Evolutionary conservation across 2,888 invertebrate species (phyloP), one percentile per base, ranked within the genome.

Genomic region (Conus canariensis): DNA sequence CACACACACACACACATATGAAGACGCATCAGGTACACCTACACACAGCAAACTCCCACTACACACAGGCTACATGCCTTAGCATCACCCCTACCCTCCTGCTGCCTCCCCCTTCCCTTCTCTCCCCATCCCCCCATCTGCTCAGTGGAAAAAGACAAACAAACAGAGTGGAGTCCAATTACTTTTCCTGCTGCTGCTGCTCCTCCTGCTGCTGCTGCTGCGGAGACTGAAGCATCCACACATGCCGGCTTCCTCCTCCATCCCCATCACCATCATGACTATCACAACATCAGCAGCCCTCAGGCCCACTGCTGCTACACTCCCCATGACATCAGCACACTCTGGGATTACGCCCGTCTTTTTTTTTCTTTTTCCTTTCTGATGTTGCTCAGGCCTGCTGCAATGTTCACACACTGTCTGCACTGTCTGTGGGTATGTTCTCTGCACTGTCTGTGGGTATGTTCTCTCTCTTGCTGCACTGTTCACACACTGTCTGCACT

Each of bases 131-230:
- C 60, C 16, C 60, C 60, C 60, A 64, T 16, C 3, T 64, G 60
- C 10, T 14, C 10, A 16, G 60, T 14, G 60, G 60, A 45, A 45
- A 45, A 45, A 64, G 60, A 64, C 12, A 64, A 70, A 74, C 8
- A 74, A 74, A 74, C 74, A 74, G 74, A 74, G 74, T 22, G 74
- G 74, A n/a, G 74, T 74, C n/a, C 74, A 74, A 74, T 74, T 74
- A 74, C 74, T 74, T 74, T 74, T 74, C 74, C 74, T 30, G 30
- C 30, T 30, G 30, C 45, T 45, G 3, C 45, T 45, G 3, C 45
- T 45, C 2, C 45, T 45, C 8, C 74, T 74, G 74, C 74, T 74
- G 74, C n/a, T 74, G 74, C 74, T 74, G n/a, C 9, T 8, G n/a
- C 74, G 6, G 74, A 74, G 74, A 74, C 74, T 74, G 74, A 74